Percentiles rank a stretch among this genome's conserved stretches.
Conservation (phyloP, 2,113 vertebrate genomes). For the Andinoacara biseriatus region DNA sequence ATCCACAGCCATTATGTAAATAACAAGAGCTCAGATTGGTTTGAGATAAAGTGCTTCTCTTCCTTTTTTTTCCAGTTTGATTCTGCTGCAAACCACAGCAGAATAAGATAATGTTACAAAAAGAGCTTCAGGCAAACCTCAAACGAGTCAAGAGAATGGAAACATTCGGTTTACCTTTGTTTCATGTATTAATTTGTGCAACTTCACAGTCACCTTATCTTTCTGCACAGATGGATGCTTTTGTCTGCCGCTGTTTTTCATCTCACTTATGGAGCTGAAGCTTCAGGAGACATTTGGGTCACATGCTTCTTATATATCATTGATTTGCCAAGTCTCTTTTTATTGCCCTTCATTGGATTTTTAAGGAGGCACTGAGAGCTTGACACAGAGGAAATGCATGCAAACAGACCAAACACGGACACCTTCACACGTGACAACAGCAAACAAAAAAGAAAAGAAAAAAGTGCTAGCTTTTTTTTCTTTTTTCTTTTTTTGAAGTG, state of each 20-base stretch:
- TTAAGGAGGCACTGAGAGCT: background rate
- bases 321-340: slow-evolving; percentile 1
- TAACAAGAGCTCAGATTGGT: background rate
- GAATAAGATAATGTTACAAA: background rate
- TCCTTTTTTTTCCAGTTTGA: background rate
- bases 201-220: background rate
- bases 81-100: background rate
- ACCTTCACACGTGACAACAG: background rate
- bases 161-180: background rate
- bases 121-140: background rate
- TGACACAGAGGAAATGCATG: background rate
- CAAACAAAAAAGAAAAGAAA: too few relatives aligned
- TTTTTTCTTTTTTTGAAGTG: background rate
- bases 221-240: background rate
- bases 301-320: slow-evolving; percentile 3
- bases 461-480: too few relatives aligned
- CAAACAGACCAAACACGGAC: background rate
- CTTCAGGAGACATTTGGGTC: slow-evolving; percentile 5
- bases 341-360: background rate
- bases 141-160: background rate
- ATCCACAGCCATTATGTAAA: background rate
- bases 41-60: background rate
- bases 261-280: background rate
- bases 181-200: background rate
- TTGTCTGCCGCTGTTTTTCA: background rate